Base-by-base conservation (phyloP, 2,888 invertebrate genomes). In the Lepidochrysops patricia region DNA sequence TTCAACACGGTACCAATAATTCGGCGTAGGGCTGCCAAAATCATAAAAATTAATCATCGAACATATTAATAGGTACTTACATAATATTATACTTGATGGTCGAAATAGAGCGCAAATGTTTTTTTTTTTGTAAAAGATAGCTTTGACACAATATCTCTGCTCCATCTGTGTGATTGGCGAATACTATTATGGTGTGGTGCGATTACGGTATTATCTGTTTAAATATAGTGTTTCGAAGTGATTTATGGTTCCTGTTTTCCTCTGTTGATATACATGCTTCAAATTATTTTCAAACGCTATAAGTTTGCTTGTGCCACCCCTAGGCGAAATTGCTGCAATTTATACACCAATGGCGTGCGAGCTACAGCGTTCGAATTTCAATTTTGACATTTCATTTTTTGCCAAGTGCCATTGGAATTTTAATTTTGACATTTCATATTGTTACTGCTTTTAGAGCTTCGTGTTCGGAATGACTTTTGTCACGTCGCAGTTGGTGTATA, bases 1-100 rank as follows among this genome's bases (percentile, higher is more conserved):
- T 74, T 76, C 62, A 61, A 59, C 52, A 58, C 49, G 75, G 72
- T 69, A 57, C 59, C 50, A 58, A 61, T 48, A 64, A 58, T 58
- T 57, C 63, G 49, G 60, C 57, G 60, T 59, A 61, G 61, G 54
- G 64, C 62, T 67, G 58, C 60, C 48, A 56, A 61, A 26, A 57
- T 35, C 48, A 60, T 27, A 48, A 34, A 25, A 48, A 27, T 9
- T 9, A 1, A 3, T 19, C 43, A 4, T n/a, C n/a, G n/a, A n/a
- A n/a, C n/a, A n/a, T n/a, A n/a, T n/a, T n/a, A n/a, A n/a, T n/a
- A n/a, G n/a, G n/a, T n/a, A n/a, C n/a, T n/a, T n/a, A n/a, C n/a
- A n/a, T n/a, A n/a, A n/a, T n/a, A n/a, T n/a, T n/a, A n/a, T n/a
- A n/a, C n/a, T n/a, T n/a, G n/a, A n/a, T n/a, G n/a, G n/a, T n/a